These are phyloP conservation scores for Cepaea hortensis DNA, from an alignment of 2,888 invertebrate genomes.

Conservation along the genomic window DNA sequence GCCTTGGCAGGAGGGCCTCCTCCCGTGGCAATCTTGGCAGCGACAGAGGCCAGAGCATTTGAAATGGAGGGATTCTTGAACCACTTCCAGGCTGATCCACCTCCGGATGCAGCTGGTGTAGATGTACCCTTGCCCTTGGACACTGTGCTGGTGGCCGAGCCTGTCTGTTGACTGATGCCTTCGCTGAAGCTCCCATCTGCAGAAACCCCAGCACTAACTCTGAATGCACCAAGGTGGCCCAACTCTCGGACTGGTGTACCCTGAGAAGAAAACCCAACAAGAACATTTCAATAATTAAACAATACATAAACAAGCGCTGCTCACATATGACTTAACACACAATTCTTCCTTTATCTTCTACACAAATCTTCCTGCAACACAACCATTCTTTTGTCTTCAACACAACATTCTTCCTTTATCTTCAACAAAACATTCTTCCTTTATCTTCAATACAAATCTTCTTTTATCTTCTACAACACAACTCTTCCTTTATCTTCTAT, in stretches of 20 bases:
- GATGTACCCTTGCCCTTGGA: not conserved
- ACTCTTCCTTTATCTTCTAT: no score
- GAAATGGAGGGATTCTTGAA: slow-evolving; percentile 41
- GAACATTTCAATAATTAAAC: not conserved
- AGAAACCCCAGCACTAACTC: not conserved
- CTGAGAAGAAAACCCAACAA: not conserved
- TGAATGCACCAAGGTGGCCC: not conserved
- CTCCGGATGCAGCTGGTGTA: not conserved
- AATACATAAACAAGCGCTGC: not conserved
- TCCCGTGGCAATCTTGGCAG: slow-evolving; percentile 36
- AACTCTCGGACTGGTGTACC: not conserved
- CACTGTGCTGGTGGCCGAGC: not conserved
- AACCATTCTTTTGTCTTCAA: no score
- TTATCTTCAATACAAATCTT: no score
- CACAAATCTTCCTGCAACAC: no score
- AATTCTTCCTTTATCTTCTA: no score
- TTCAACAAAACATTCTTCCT: no score
- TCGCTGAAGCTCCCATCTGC: not conserved
- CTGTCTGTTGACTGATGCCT: slow-evolving; percentile 3
- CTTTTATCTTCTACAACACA: no score
- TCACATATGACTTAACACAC: not conserved
- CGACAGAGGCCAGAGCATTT: slow-evolving; percentile 45
- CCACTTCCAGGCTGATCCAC: slow-evolving; percentile 36
- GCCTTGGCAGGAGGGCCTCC: not conserved
- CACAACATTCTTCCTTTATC: no score